These are phyloP conservation scores for Eupithecia tripunctaria DNA, from an alignment of 2,888 invertebrate genomes.

Conservation along the genomic window DNA sequence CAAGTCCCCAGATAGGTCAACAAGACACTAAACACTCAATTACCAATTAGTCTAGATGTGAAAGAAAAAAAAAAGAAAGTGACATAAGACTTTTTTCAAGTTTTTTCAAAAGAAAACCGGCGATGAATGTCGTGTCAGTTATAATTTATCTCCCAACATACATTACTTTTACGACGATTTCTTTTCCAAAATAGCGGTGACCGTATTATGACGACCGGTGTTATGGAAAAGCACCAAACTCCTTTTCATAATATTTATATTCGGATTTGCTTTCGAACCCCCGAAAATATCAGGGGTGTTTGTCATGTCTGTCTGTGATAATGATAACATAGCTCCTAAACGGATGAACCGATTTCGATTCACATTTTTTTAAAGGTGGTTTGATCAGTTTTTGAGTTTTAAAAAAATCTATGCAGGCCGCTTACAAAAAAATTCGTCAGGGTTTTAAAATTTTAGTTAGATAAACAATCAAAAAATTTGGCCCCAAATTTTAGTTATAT, in stretches of 20 bases:
- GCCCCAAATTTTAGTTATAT: too few species aligned
- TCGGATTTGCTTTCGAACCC: not conserved
- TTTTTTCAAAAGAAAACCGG: conserved; percentile 23
- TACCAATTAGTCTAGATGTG: conserved; percentile 5
- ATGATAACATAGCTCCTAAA: not conserved
- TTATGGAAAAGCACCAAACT: not conserved
- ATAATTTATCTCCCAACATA: conserved; percentile 21
- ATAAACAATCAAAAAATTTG: too few species aligned
- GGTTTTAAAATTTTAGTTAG: too few species aligned
- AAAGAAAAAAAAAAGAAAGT: conserved; percentile 32
- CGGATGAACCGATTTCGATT: not conserved
- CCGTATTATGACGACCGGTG: not conserved
- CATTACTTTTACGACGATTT: conserved; percentile 17
- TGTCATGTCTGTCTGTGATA: not conserved
- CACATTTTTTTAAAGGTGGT: not conserved
- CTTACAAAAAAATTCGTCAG: too few species aligned
- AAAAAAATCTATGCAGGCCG: not conserved
- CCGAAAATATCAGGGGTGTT: not conserved
- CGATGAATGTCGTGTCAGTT: conserved; percentile 31
- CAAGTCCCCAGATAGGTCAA: conserved; percentile 18
- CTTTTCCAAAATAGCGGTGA: conserved; percentile 1
- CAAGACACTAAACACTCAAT: conserved; percentile 23
- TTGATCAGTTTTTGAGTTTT: not conserved
- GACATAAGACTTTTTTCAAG: conserved; percentile 17
- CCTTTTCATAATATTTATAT: not conserved